A percentile compares a stretch with the other conserved stretches of the same genome.
Evolutionary conservation across 1,140 invertebrate species (phyloP).

Genomic region (Zaprionus lachaisei): DNA sequence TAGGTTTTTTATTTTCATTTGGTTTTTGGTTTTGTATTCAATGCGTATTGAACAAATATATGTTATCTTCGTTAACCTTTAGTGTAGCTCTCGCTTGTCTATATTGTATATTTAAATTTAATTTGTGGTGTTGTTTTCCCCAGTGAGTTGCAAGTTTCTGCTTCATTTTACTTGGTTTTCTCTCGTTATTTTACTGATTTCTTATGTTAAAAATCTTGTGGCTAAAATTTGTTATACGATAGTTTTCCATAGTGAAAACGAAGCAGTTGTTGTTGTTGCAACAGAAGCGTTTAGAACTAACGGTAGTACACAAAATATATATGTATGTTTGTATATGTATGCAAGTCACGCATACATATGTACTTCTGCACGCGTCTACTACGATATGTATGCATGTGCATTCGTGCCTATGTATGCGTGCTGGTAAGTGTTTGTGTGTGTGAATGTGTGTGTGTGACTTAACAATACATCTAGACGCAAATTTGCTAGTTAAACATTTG

Average conservation of each 20-base stretch:
- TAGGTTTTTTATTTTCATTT: constrained; percentile 21
- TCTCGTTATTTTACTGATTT: constrained; percentile 30
- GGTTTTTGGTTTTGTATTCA: constrained; percentile 24
- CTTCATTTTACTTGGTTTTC: constrained; percentile 28
- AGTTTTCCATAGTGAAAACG: not conserved
- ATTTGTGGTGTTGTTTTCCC: constrained; percentile 84
- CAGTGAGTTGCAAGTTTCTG: constrained; percentile 78
- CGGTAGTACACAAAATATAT: constrained; percentile 74
- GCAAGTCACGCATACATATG: constrained; percentile 1
- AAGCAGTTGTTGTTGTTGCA: constrained; percentile 42
- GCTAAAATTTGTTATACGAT: constrained; percentile 58
- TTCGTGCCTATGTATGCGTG: constrained; percentile 21
- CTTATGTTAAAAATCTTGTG: constrained; percentile 73
- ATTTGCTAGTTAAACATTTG: constrained; percentile 62
- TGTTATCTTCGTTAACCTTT: constrained; percentile 47
- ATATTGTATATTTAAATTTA: constrained; percentile 67
- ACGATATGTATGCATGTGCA: constrained; percentile 5
- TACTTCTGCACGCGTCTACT: not conserved
- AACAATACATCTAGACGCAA: constrained; percentile 27
- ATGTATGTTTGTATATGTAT: constrained; percentile 29
- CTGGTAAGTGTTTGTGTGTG: not conserved
- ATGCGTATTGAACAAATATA: constrained; percentile 65
- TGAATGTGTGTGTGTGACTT: constrained; percentile 27
- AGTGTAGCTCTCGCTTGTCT: constrained; percentile 50
- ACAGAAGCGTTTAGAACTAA: constrained; percentile 74